Evolutionary conservation across 2,888 invertebrate genomes (phyloP), one percentile per base, ranked within the genome.

Genomic region (Cheilosia urbana): DNA sequence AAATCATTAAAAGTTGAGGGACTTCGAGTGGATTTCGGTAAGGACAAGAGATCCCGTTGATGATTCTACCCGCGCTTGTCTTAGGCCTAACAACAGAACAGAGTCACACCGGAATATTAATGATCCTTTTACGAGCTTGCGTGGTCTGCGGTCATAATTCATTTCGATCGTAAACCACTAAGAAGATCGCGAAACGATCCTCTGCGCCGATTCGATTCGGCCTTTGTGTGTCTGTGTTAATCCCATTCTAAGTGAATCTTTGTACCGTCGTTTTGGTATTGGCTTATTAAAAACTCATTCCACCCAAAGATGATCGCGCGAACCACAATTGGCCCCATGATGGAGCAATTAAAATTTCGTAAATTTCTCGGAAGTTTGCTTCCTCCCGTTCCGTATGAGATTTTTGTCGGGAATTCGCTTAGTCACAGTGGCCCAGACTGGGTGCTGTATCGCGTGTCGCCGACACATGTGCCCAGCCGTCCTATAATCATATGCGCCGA

Each of bases 41-140:
- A 62, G 69, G 57, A 66, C 42, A 47, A 47, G 15, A 63, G 78
- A 81, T 76, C 49, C 63, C 68, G 30, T 27, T 78, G 66, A 49
- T 62, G 62, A 73, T 79, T 66, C 68, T 62, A 55, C 53, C 60
- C 66, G 72, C 30, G 45, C 51, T 37, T 24, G 40, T 27, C 21
- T 17, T 21, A 47, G 5, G 17, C 45, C 45, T 47, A 49, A 15
- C 34, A 57, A 11, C 24, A 21, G 19, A 7, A 81, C 17, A 58
- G 42, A 55, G 68, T 72, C 63, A 57, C 37, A 68, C 62, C 27
- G 62, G 78, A 81, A 81, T 91, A 91, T 91, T 91, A 91, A 91
- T 91, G 91, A 91, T 90, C 90, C 90, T 90, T 90, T 90, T 90
- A 90, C 89, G 89, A 90, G 89, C 89, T 90, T 88, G 91, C 91